Evolutionary conservation across 2,888 invertebrate species (phyloP).

Genomic region (Dexiosoma caninum): DNA sequence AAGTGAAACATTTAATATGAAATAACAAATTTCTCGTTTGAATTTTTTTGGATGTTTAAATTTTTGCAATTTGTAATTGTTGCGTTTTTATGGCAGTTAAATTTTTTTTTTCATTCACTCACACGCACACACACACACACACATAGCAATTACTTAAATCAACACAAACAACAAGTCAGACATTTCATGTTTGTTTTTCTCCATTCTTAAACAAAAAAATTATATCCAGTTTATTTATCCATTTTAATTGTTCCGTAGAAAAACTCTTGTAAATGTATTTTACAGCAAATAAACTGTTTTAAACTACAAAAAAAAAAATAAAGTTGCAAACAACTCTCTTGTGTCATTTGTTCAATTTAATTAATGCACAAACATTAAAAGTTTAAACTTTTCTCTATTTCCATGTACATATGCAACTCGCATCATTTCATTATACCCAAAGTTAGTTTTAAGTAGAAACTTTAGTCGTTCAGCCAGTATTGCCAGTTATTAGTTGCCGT

Average conservation of each 20-base stretch:
- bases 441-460: neutral
- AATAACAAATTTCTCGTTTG: too few species aligned
- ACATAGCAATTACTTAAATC: slow-evolving; percentile 31
- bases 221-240: neutral
- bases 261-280: neutral
- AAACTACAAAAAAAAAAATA: too few species aligned
- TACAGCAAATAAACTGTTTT: neutral
- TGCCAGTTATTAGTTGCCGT: too few species aligned
- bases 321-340: slow-evolving; percentile 17
- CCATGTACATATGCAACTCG: neutral
- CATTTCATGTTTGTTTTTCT: slow-evolving; percentile 8
- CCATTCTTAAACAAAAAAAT: neutral
- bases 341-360: slow-evolving; percentile 36
- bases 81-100: neutral
- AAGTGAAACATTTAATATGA: too few species aligned
- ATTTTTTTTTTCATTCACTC: slow-evolving; percentile 28
- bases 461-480: too few species aligned
- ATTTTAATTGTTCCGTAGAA: neutral
- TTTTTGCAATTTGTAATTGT: neutral
- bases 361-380: slow-evolving; percentile 43
- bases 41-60: neutral
- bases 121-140: too few species aligned
- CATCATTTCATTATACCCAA: neutral
- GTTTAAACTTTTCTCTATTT: slow-evolving; percentile 11
- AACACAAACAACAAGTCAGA: slow-evolving; percentile 1